A percentile compares a stretch with the other conserved stretches of the same genome.
phyloP scores from a whole-genome alignment of 2,888 invertebrate genomes.

The Drosophila birchii region DNA sequence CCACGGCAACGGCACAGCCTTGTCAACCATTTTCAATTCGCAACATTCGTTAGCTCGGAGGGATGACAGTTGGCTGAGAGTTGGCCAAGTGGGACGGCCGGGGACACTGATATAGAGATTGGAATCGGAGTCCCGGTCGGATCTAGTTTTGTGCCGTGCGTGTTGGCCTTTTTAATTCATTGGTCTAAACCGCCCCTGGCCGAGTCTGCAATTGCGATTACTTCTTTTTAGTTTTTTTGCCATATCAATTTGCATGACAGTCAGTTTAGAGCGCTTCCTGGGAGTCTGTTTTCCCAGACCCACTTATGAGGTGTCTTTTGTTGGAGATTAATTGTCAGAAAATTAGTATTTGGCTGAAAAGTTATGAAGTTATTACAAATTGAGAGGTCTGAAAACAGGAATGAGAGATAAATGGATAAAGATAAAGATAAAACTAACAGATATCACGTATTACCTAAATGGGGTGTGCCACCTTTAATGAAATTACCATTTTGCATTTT shows the following conservation, averaged over 20 bases:
- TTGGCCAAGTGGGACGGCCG: neutral
- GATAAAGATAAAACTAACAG: neutral
- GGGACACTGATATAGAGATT: constrained; percentile 49
- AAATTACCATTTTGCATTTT: constrained; percentile 42
- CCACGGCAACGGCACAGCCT: constrained; percentile 49
- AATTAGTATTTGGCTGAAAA: constrained; percentile 21
- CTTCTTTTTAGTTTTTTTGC: constrained; percentile 61
- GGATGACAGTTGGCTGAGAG: constrained; percentile 15
- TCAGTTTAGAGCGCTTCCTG: constrained; percentile 64
- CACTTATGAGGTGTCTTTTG: constrained; percentile 3
- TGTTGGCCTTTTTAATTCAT: constrained; percentile 44
- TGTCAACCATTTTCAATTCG: constrained; percentile 53
- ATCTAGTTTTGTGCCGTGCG: constrained; percentile 39
- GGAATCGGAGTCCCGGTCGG: constrained; percentile 25
- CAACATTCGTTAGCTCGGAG: constrained; percentile 26
- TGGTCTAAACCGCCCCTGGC: constrained; percentile 49
- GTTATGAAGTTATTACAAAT: constrained; percentile 35
- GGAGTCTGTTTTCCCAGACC: neutral
- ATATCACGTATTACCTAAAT: constrained; percentile 43
- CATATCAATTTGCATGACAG: constrained; percentile 77
- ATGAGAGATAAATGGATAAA: neutral
- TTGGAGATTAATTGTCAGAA: constrained; percentile 26
- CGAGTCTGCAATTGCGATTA: constrained; percentile 61
- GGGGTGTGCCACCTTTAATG: constrained; percentile 64
- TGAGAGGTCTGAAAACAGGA: neutral